Percentiles rank a stretch among this genome's conserved stretches.
phyloP scores from a whole-genome alignment of 2,888 invertebrate species.

The Nomada lathburiana region DNA sequence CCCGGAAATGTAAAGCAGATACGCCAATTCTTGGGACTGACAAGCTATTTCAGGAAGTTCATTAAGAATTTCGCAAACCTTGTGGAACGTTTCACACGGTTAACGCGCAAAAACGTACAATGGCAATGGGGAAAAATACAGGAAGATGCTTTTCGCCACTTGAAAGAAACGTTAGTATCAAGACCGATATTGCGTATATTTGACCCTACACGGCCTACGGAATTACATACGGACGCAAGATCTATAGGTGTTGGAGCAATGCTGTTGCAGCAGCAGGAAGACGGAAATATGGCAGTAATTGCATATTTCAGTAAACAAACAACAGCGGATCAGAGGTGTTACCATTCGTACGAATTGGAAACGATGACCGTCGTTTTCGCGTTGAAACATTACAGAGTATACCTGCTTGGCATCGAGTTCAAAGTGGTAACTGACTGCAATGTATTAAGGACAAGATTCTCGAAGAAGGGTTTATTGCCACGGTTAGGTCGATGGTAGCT shows the following conservation, averaged over 20 bases:
- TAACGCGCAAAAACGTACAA: conserved; percentile 4
- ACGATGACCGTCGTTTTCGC: background rate
- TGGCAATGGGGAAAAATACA: conserved; percentile 4
- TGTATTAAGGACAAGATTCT: no score
- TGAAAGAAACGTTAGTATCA: background rate
- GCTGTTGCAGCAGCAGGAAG: background rate
- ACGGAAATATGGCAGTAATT: background rate
- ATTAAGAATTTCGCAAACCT: background rate
- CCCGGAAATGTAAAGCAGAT: no score
- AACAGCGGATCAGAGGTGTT: conserved; percentile 13
- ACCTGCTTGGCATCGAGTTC: background rate
- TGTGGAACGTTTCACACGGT: background rate
- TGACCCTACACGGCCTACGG: background rate
- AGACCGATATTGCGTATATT: background rate
- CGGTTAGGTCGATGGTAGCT: no score
- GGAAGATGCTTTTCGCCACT: background rate
- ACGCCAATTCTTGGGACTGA: no score
- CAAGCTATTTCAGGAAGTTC: no score
- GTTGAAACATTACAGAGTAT: background rate
- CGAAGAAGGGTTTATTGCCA: no score
- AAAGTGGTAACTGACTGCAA: conserved; percentile 22
- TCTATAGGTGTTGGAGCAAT: background rate
- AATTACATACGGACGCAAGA: background rate
- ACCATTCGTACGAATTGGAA: conserved; percentile 18
- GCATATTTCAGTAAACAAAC: conserved; percentile 34